phyloP scores from a whole-genome alignment of 2,113 vertebrate species.

The Odontesthes bonariensis region DNA sequence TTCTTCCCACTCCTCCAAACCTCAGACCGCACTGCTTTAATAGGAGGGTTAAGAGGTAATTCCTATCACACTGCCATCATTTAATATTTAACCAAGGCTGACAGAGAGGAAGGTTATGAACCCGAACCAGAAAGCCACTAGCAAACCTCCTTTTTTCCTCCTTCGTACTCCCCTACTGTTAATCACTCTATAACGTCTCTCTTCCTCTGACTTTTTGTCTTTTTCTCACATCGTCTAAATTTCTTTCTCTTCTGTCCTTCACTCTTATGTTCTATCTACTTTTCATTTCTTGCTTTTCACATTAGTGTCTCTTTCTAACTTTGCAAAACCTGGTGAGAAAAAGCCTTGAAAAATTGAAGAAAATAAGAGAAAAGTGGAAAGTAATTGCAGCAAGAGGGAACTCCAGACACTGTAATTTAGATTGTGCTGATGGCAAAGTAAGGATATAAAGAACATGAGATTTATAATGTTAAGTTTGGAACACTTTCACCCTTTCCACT shows the following conservation, averaged over 20 bases:
- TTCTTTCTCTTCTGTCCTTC: slow-evolving; percentile 4
- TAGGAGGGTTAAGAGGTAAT: slow-evolving; percentile 80
- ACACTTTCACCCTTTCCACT: slow-evolving; percentile 70
- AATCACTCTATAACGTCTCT: slow-evolving; percentile 5
- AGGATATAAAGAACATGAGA: slow-evolving; percentile 76
- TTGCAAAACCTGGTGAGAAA: slow-evolving; percentile 28
- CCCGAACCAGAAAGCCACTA: slow-evolving; percentile 76
- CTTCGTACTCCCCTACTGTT: slow-evolving; percentile 44
- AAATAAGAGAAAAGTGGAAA: slow-evolving; percentile 49
- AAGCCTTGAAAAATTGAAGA: slow-evolving; percentile 3
- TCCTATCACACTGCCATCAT: slow-evolving; percentile 81
- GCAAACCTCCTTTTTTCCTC: slow-evolving; percentile 60
- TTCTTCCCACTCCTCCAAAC: slow-evolving; percentile 72
- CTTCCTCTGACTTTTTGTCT: slow-evolving; percentile 8
- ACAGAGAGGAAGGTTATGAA: slow-evolving; percentile 78
- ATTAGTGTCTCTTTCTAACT: slow-evolving; percentile 8
- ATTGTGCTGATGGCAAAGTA: slow-evolving; percentile 74
- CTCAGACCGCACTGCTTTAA: slow-evolving; percentile 79
- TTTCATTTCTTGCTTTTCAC: slow-evolving; percentile 20
- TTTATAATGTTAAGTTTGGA: slow-evolving; percentile 81
- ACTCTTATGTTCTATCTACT: not conserved
- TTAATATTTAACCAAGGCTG: slow-evolving; percentile 78
- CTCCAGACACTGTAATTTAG: slow-evolving; percentile 79
- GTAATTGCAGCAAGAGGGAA: slow-evolving; percentile 57
- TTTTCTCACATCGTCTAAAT: slow-evolving; percentile 4